Base-by-base conservation (phyloP, 2,888 invertebrate genomes). In the Belgica antarctica region DNA sequence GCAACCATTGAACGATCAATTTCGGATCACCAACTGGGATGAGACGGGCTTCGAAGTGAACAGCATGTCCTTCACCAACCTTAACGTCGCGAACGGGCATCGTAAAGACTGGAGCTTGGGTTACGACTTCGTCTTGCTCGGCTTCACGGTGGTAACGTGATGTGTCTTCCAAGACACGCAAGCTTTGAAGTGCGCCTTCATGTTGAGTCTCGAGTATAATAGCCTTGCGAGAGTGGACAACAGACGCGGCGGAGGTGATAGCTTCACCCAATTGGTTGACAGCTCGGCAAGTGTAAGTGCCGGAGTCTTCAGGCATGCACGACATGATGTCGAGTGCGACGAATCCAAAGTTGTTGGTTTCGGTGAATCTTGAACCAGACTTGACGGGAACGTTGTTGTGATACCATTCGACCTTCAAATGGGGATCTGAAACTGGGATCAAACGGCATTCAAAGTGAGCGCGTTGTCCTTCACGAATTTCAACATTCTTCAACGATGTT, bases 321-420 rank as follows among this genome's bases (percentile, higher is more conserved):
- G 96, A 92, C 83, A 96, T 87, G 74, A 99, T 96, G 77, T 99
- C 98, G 71, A 99, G 83, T 24, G 96, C 94, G 12, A 97, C 96
- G 78, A 95, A 98, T 52, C 98, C 98, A 78, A 99, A 98, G 81
- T 94, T 97, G 77, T 96, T 93, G 7, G 94, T 94, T 81, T 96
- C 94, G 10, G 93, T 92, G 79, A 97, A 98, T 75, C 98, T 87
- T 5, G 96, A 95, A 47, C 96, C 96, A 72, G 93, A 92, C 80
- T 94, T 94, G 0, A 96, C 83, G 0, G 94, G 92, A 73, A 86
- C 85, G 75, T 92, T 93, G 77, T 96, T 95, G 76, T 94, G 92
- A 82, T 91, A 94, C 96, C 96, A 96, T 80, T 95, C 94, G 0
- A 96, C 94, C 78, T 90, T 92, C 89, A 96, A 89, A 1, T 92